These are phyloP conservation scores for Dryocosmus kuriphilus DNA, from an alignment of 2,888 invertebrate genomes.

Conservation along the genomic window DNA sequence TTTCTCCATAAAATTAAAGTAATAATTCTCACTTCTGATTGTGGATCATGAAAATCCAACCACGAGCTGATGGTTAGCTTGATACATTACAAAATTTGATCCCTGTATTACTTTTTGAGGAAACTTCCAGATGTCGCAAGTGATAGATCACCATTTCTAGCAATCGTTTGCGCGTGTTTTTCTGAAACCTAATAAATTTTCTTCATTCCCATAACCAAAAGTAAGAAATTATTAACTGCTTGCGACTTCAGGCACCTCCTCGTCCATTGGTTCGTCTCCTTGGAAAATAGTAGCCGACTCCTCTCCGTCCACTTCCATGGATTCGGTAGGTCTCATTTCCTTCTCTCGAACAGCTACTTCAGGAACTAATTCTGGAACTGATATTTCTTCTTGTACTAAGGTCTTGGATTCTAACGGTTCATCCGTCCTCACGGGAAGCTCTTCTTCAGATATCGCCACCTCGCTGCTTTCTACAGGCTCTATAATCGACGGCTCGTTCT, in stretches of 20 bases:
- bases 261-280: conserved; percentile 74
- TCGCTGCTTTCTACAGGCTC: conserved; percentile 48
- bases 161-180: conserved; percentile 27
- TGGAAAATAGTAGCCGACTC: conserved; percentile 63
- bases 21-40: conserved; percentile 7
- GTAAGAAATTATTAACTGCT: conserved; percentile 63
- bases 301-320: conserved; percentile 74
- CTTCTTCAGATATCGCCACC: conserved; percentile 46
- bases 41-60: conserved; percentile 11
- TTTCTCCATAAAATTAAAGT: conserved; percentile 19
- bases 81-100: conserved; percentile 30
- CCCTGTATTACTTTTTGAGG: conserved; percentile 30
- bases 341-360: conserved; percentile 52
- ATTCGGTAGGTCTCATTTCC: conserved; percentile 61
- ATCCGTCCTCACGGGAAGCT: conserved; percentile 9
- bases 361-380: conserved; percentile 52
- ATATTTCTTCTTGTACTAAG: conserved; percentile 46
- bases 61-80: conserved; percentile 8
- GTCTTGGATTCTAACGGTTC: conserved; percentile 27
- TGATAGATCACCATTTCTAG: conserved; percentile 24
- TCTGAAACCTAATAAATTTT: conserved; percentile 22
- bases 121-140: conserved; percentile 29
- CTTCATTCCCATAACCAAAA: conserved; percentile 11
- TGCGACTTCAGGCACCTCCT: conserved; percentile 68
- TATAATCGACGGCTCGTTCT: conserved; percentile 12